Evolutionary conservation across 2,888 invertebrate genomes (phyloP), one percentile per base, ranked within the genome.

Genomic region (Drosophila mettleri): DNA sequence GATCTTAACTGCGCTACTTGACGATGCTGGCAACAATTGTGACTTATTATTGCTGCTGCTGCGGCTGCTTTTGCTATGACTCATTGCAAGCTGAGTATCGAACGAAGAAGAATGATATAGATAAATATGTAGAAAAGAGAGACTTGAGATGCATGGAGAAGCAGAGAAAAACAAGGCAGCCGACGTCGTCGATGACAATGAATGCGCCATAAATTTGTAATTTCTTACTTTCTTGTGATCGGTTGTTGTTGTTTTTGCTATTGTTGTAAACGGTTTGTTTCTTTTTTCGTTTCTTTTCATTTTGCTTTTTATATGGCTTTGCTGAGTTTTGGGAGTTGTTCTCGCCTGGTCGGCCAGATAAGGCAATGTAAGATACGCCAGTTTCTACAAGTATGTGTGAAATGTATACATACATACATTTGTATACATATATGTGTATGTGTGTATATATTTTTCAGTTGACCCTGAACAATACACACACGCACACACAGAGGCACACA

Each of bases 211-310:
- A 78, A 80, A 80, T 78, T 80, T 76, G 69, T 80, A 76, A 76
- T 78, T 80, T 78, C 73, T 80, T 76, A 80, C 80, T 78, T 78
- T 78, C 78, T 80, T 78, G 76, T 65, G 65, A 72, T 69, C 51
- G 38, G 59, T 52, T 63, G n/a, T 61, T 20, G 12, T 6, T 48
- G 38, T 48, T 46, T 45, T 20, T 41, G 16, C 31, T 39, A 29
- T 51, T 39, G 16, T 14, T 67, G 34, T 61, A 53, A 43, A 54
- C 57, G 51, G 31, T 52, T 69, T 51, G 38, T 38, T 31, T 57
- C 43, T 52, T 57, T 48, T 52, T 31, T 18, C 9, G 27, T 16
- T 9, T 45, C 4, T 41, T 48, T 31, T 29, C 41, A 18, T n/a
- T 31, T 22, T 24, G 18, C 22, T 14, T 31, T 24, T 39, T 27